Base-by-base conservation (phyloP, 2,888 invertebrate species). In the Crematogaster levior region DNA sequence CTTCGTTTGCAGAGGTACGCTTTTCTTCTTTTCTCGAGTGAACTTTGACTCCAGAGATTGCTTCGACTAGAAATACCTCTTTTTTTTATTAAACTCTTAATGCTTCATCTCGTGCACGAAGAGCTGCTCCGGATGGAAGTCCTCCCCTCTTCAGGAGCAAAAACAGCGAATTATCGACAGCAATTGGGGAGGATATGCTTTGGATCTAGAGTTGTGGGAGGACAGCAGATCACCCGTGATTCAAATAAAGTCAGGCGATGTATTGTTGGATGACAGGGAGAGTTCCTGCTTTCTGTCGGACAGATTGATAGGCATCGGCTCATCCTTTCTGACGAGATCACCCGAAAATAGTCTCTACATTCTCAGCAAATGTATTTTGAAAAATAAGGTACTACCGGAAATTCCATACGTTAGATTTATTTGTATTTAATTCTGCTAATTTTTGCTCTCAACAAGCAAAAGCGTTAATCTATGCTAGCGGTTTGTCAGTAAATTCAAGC, bases 331-430 rank as follows among this genome's bases (percentile, higher is more conserved):
- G 53, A 95, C 95, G 82, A 94, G 95, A 60, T 95, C 95, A 0
- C 96, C 96, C 0, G 95, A 95, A 85, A 93, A 95, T 37, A 95
- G 95, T 63, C 95, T 95, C 90, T 95, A 93, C 80, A 95, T 95
- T 72, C 95, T 95, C 83, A 95, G 95, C 79, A 96, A 96, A 94
- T 95, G 96, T 85, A 92, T 95, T 88, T 91, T 96, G 65, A 88
- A 88, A 58, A 87, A 90, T 65, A 92, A 92, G 92, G 94, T 93
- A 90, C 27, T 61, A 5, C 72, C 30, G 15, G 60, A 46, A 74
- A 48, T 48, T 12, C 6, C n/a, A 61, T 5, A 46, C 18, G 24
- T 18, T 40, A 58, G 27, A 21, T 77, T 30, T 56, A 63, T 18
- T 46, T 46, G 46, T 46, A 46, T 18, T 46, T 43, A 3, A 43